A percentile compares a stretch with the other conserved stretches of the same genome.
These are phyloP conservation scores for Myopa testacea DNA, from an alignment of 2,888 invertebrate species.

Conservation along the genomic window DNA sequence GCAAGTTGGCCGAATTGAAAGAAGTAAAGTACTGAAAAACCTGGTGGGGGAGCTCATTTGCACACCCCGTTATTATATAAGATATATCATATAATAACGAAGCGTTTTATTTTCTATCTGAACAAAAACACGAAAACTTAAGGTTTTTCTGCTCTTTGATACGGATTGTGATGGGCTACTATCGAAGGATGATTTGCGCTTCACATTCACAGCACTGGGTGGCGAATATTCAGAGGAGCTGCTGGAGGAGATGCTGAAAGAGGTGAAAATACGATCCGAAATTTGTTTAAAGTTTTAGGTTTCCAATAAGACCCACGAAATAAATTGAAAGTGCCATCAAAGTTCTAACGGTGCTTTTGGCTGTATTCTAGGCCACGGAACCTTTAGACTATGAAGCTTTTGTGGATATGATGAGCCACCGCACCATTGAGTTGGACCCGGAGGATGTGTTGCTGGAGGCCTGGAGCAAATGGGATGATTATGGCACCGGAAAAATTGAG, in stretches of 20 bases:
- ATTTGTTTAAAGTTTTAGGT: neutral
- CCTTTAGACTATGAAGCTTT: constrained; percentile 76
- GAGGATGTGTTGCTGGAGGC: constrained; percentile 75
- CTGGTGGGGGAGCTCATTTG: neutral
- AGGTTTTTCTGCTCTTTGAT: constrained; percentile 77
- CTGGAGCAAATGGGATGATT: constrained; percentile 75
- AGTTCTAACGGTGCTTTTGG: neutral
- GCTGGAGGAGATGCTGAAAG: constrained; percentile 74
- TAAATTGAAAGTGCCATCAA: too few relatives aligned
- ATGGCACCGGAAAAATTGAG: constrained; percentile 74
- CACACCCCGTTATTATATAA: neutral
- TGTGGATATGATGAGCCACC: constrained; percentile 73
- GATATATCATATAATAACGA: constrained; percentile 23
- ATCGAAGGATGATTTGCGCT: constrained; percentile 74
- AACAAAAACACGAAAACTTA: constrained; percentile 32
- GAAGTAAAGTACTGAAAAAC: constrained; percentile 69
- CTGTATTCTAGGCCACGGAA: constrained; percentile 64
- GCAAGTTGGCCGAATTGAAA: constrained; percentile 74
- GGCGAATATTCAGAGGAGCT: constrained; percentile 72
- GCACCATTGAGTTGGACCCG: constrained; percentile 74
- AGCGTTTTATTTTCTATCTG: neutral
- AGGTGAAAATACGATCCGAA: constrained; percentile 65
- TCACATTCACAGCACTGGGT: constrained; percentile 74
- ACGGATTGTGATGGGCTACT: constrained; percentile 76
- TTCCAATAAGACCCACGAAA: neutral